phyloP scores from a whole-genome alignment of 2,888 invertebrate genomes.

The Diloba caeruleocephala region DNA sequence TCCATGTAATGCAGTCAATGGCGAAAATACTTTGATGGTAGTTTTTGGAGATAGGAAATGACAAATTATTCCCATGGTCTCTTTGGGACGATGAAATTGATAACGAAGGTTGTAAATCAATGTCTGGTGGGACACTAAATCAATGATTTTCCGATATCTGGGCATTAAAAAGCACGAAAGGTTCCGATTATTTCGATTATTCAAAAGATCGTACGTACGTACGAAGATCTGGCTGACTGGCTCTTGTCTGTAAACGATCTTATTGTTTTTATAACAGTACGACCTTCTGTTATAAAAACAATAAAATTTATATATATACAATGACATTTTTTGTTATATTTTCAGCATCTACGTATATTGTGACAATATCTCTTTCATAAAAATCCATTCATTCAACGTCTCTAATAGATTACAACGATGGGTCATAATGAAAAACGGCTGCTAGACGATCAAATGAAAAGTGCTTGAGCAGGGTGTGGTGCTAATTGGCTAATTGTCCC shows the following conservation, averaged over 20 bases:
- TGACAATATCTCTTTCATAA: too few relatives aligned
- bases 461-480: constrained; percentile 52
- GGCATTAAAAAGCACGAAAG: too few relatives aligned
- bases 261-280: too few relatives aligned
- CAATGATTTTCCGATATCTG: too few relatives aligned
- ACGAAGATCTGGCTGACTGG: too few relatives aligned
- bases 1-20: constrained; percentile 10
- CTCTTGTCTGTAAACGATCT: too few relatives aligned
- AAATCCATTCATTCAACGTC: constrained; percentile 7
- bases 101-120: constrained; percentile 15
- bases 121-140: constrained; percentile 5
- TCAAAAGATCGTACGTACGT: too few relatives aligned
- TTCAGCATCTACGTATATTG: too few relatives aligned
- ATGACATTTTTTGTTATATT: too few relatives aligned
- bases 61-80: constrained; percentile 21
- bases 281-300: too few relatives aligned
- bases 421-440: constrained; percentile 33
- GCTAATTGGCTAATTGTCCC: constrained; percentile 65
- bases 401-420: constrained; percentile 22
- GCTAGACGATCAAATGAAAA: constrained; percentile 37
- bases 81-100: background rate
- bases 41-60: constrained; percentile 21
- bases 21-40: constrained; percentile 23
- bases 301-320: too few relatives aligned
- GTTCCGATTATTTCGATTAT: too few relatives aligned